phyloP scores from a whole-genome alignment of 2,797 vertebrate genomes.

The Syndactyla subalaris region DNA sequence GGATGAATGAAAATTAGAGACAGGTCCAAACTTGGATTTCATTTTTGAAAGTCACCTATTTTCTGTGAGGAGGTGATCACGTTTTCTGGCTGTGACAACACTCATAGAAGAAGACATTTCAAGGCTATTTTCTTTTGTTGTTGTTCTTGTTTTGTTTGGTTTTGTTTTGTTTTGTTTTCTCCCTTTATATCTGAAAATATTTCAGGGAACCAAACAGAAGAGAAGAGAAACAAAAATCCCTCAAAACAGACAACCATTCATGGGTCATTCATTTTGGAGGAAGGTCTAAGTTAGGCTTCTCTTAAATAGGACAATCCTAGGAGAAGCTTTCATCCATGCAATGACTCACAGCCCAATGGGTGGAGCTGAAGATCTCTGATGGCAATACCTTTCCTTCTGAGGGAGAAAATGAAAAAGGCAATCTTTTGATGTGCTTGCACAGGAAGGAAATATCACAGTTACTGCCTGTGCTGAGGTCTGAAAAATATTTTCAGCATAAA shows the following conservation, averaged over 20 bases:
- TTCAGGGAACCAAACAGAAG: not conserved
- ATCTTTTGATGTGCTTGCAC: not conserved
- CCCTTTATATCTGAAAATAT: not conserved
- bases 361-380: not conserved
- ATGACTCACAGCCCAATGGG: not conserved
- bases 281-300: not conserved
- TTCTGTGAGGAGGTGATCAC: not conserved
- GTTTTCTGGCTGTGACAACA: not conserved
- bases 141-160: too few relatives aligned
- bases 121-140: not conserved
- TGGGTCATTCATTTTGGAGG: not conserved
- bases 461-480: not conserved
- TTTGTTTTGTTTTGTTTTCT: not conserved
- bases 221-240: not conserved
- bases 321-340: not conserved
- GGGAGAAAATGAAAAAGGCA: not conserved
- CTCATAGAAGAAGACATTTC: not conserved
- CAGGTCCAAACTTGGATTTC: not conserved
- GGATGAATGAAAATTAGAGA: not conserved
- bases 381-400: not conserved
- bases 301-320: not conserved
- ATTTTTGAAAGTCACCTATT: not conserved
- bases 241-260: not conserved
- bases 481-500: constrained; percentile 19
- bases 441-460: not conserved